Evolutionary conservation across 1,140 invertebrate species (phyloP).

Genomic region (Drosophila grimshawi): DNA sequence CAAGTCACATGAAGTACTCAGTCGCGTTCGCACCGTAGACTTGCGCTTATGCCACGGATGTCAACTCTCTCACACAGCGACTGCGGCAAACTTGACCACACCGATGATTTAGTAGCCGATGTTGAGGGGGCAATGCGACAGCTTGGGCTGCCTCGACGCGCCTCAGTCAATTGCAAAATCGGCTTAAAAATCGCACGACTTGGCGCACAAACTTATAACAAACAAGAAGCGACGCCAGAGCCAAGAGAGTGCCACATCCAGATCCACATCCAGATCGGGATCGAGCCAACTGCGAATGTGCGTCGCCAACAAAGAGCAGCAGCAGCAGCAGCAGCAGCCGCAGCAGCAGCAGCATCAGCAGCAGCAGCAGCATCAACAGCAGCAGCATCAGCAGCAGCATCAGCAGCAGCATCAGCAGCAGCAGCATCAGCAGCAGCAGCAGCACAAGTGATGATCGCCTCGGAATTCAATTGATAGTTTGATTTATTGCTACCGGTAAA

Average conservation of each 20-base stretch:
- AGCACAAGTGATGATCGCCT: slow-evolving; percentile 78
- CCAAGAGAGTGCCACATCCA: not conserved
- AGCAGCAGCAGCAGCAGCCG: not conserved
- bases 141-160: slow-evolving; percentile 66
- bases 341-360: slow-evolving; percentile 5
- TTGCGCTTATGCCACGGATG: slow-evolving; percentile 74
- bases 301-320: not conserved
- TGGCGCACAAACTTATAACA: slow-evolving; percentile 11
- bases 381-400: not conserved
- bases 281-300: not conserved
- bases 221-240: not conserved
- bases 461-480: slow-evolving; percentile 85
- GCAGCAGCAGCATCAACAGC: slow-evolving; percentile 7
- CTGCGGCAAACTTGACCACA: slow-evolving; percentile 13
- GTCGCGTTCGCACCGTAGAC: not conserved
- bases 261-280: not conserved
- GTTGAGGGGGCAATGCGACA: slow-evolving; percentile 61
- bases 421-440: not conserved
- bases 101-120: slow-evolving; percentile 70
- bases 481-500: slow-evolving; percentile 84
- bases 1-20: slow-evolving; percentile 6
- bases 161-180: slow-evolving; percentile 83
- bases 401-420: not conserved
- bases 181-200: slow-evolving; percentile 73
- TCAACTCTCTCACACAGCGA: slow-evolving; percentile 52